Percentiles rank a stretch among this genome's conserved stretches.
Evolutionary conservation across 2,113 vertebrate species (phyloP).

Genomic region (Noctilio leporinus): DNA sequence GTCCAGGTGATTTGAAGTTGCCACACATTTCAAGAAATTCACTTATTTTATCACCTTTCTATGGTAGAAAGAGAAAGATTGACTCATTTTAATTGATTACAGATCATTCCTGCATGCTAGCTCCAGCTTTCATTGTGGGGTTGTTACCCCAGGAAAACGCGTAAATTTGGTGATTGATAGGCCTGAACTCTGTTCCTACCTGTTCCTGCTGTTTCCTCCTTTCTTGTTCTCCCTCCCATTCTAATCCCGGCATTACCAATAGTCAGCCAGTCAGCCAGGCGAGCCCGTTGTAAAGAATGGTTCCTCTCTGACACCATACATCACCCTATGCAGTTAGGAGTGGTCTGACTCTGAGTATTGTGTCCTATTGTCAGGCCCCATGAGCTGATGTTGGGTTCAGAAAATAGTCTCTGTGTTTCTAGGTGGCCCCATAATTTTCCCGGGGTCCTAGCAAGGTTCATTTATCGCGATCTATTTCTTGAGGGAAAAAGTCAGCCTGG

Average conservation of each 20-base stretch:
- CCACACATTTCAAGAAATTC: not conserved
- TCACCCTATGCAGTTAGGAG: not conserved
- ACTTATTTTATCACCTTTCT: too few species aligned
- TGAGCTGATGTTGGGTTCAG: not conserved
- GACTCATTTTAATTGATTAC: not conserved
- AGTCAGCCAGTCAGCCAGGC: not conserved
- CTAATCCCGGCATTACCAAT: not conserved
- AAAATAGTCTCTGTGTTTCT: not conserved
- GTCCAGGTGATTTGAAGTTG: not conserved
- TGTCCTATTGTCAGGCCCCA: not conserved
- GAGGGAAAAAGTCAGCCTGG: not conserved
- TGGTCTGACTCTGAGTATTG: not conserved
- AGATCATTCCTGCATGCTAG: not conserved
- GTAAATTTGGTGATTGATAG: not conserved
- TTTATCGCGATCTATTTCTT: not conserved
- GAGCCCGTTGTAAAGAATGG: not conserved
- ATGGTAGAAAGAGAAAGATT: too few species aligned
- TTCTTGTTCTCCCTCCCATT: not conserved
- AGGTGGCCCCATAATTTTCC: not conserved
- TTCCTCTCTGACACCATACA: not conserved
- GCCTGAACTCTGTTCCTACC: not conserved
- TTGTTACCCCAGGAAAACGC: not conserved
- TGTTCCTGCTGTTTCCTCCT: not conserved
- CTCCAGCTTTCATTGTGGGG: not conserved
- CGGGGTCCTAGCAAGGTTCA: not conserved